phyloP scores from a whole-genome alignment of 2,113 vertebrate genomes.

The Syrrhaptes paradoxus region DNA sequence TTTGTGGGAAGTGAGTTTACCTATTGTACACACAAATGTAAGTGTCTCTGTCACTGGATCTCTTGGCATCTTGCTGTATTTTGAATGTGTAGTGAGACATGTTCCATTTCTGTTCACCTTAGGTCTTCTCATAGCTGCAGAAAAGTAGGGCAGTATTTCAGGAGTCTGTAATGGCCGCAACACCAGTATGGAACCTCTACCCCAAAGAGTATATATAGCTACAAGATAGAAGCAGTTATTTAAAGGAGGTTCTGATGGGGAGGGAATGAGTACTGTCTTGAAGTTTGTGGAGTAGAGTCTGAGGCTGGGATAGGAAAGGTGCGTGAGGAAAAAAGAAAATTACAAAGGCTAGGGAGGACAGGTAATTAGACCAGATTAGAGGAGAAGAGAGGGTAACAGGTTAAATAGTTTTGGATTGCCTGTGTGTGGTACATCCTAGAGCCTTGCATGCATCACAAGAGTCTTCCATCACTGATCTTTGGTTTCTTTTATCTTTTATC shows the following conservation, averaged over 20 bases:
- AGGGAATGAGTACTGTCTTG: neutral
- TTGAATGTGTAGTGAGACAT: neutral
- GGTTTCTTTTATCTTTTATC: neutral
- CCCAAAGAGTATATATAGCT: neutral
- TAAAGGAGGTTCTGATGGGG: neutral
- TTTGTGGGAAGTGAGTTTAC: neutral
- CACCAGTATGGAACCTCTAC: neutral
- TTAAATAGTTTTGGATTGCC: neutral
- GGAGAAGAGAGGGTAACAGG: neutral
- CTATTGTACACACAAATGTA: accelerated
- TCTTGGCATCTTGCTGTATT: neutral
- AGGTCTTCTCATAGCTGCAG: neutral
- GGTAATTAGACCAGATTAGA: neutral
- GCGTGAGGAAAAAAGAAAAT: neutral
- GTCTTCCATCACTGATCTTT: neutral
- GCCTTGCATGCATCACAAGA: neutral
- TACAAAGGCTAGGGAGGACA: neutral
- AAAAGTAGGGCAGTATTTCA: neutral
- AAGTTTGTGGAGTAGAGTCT: neutral
- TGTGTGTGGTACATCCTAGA: neutral
- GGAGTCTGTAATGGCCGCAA: neutral
- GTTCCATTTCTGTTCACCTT: neutral
- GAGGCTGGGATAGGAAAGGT: neutral
- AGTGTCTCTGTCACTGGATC: neutral
- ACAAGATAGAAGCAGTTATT: neutral